A percentile compares a stretch with the other conserved stretches of the same genome.
Evolutionary conservation across 2,888 invertebrate species (phyloP).

Genomic region (Patella caerulea): DNA sequence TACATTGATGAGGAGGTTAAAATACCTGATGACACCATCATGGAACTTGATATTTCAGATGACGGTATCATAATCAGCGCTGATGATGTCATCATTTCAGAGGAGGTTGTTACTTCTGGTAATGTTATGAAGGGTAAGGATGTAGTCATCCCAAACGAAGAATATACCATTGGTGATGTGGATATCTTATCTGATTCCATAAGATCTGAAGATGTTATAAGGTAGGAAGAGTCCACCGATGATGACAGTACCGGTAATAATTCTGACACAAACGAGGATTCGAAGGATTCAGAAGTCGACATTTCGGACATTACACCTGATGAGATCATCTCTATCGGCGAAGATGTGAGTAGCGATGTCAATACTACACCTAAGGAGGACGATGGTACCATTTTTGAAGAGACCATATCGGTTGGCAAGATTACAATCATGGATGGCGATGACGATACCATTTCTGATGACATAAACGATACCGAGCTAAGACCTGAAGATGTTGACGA

Average conservation of each 20-base stretch:
- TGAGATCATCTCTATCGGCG: neutral
- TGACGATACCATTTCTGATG: neutral
- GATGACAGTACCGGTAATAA: neutral
- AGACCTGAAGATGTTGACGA: neutral
- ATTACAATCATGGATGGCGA: neutral
- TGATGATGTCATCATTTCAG: constrained; percentile 13
- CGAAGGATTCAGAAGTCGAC: neutral
- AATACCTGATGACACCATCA: too few species aligned
- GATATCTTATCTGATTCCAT: neutral
- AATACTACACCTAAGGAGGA: neutral
- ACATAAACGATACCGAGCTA: neutral
- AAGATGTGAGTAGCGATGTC: neutral
- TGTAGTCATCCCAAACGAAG: neutral
- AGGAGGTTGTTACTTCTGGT: neutral
- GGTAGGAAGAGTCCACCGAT: neutral
- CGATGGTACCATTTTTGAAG: neutral
- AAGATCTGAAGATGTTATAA: too few species aligned
- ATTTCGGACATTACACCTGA: neutral
- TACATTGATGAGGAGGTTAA: neutral
- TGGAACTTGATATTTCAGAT: neutral
- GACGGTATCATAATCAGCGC: neutral
- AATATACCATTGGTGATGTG: constrained; percentile 8
- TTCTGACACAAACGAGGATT: neutral
- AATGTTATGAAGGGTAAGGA: neutral
- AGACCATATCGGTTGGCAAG: neutral